Percentiles rank a stretch among this genome's conserved stretches.
Conservation (phyloP, 2,888 invertebrate genomes). For the Caenorhabditis zanzibari region DNA sequence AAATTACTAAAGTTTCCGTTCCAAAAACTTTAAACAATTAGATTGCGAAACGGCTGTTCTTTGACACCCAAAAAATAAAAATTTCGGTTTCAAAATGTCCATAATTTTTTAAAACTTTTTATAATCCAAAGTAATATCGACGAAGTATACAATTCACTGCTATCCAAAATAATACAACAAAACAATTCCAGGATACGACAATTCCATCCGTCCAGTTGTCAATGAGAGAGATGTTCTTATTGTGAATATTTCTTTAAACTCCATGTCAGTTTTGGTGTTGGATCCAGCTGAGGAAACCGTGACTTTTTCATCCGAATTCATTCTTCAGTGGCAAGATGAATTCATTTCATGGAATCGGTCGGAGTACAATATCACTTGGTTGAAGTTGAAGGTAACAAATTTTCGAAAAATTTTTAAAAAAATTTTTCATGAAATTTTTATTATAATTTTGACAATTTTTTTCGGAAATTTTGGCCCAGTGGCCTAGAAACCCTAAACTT, state of each 20-base stretch:
- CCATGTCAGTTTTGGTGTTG: constrained; percentile 49
- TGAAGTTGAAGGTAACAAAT: constrained; percentile 65
- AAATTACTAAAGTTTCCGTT: too few species aligned
- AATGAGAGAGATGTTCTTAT: constrained; percentile 56
- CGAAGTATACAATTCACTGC: too few species aligned
- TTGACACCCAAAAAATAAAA: too few species aligned
- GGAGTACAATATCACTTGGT: constrained; percentile 66
- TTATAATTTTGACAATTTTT: too few species aligned
- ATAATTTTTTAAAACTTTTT: background rate
- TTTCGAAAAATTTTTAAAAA: too few species aligned
- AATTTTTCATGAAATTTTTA: too few species aligned
- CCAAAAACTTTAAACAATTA: too few species aligned
- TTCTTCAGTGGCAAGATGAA: constrained; percentile 71
- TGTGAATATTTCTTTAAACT: constrained; percentile 65
- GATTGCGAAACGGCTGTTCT: too few species aligned
- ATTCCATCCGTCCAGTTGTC: constrained; percentile 64
- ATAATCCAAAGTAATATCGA: background rate
- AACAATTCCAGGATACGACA: constrained; percentile 61
- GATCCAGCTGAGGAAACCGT: constrained; percentile 73
- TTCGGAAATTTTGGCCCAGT: too few species aligned
- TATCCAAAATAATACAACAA: too few species aligned
- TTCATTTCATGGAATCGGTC: constrained; percentile 69
- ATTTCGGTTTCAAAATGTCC: background rate
- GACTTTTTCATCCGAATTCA: constrained; percentile 71
- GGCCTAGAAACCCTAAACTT: too few species aligned